phyloP scores from a whole-genome alignment of 2,888 invertebrate genomes.

The Lasioglossum morio region DNA sequence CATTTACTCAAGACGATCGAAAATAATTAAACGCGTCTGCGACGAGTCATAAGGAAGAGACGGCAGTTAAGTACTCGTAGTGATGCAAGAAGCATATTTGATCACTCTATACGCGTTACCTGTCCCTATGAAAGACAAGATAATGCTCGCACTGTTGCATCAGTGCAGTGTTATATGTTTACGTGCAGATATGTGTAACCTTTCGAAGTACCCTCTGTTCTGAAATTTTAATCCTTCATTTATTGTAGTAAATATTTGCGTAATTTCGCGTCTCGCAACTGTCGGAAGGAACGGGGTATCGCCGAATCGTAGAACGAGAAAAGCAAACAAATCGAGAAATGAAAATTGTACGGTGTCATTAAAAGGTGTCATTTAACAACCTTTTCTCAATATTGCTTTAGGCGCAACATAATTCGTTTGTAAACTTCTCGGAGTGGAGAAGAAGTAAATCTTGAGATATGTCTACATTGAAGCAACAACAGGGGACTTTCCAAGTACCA shows the following conservation, averaged over 20 bases:
- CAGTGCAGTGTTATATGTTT: conserved; percentile 61
- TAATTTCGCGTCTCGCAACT: conserved; percentile 24
- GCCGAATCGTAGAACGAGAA: conserved; percentile 10
- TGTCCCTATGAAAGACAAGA: conserved; percentile 62
- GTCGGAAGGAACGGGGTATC: not conserved
- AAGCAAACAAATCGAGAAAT: not conserved
- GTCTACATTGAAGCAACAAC: not conserved
- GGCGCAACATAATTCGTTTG: not conserved
- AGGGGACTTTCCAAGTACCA: not conserved
- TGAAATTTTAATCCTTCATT: conserved; percentile 54
- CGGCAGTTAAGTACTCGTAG: not conserved
- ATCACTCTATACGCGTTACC: conserved; percentile 62
- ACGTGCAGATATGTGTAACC: conserved; percentile 59
- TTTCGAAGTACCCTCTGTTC: conserved; percentile 53
- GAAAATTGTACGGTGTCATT: not conserved
- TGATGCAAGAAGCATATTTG: conserved; percentile 67
- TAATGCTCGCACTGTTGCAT: conserved; percentile 68
- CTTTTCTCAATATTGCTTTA: not conserved
- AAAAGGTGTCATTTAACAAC: not conserved
- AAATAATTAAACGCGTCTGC: conserved; percentile 30
- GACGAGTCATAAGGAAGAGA: conserved; percentile 21
- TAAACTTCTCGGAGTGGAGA: not conserved
- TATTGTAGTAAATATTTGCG: conserved; percentile 49
- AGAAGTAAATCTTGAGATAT: not conserved
- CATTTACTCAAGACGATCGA: not conserved